A percentile compares a stretch with the other conserved stretches of the same genome.
Evolutionary conservation across 92 coral and sea anemone species (phyloP).

Genomic region (Muricea muricata): DNA sequence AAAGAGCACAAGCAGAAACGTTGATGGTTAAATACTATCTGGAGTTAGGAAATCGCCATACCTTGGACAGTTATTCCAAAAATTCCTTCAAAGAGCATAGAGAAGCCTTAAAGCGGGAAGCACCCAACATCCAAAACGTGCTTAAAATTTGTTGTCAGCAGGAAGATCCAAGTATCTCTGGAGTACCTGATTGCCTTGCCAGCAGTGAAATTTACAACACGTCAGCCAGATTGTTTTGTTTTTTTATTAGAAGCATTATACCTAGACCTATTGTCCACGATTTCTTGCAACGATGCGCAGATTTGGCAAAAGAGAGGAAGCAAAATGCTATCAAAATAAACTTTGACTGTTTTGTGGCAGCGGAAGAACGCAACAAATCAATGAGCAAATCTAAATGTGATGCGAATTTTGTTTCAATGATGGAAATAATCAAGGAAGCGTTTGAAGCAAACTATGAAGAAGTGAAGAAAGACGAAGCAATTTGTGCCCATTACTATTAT

Average conservation of each 20-base stretch:
- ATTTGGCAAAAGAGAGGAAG: background rate
- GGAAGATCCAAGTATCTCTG: background rate
- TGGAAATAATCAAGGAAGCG: background rate
- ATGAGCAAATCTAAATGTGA: background rate
- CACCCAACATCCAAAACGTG: background rate
- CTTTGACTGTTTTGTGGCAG: constrained; percentile 14
- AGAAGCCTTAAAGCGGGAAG: background rate
- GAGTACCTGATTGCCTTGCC: background rate
- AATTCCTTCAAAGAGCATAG: background rate
- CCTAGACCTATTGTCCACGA: background rate
- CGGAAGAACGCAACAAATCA: background rate
- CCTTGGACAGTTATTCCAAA: background rate
- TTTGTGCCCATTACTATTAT: constrained; percentile 1
- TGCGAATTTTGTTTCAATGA: background rate
- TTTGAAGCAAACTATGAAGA: background rate
- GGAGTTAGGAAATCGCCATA: background rate
- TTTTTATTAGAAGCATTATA: background rate
- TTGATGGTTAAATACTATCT: constrained; percentile 5
- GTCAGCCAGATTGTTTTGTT: background rate
- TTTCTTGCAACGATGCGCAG: background rate
- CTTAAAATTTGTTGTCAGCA: background rate
- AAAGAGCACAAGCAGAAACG: background rate
- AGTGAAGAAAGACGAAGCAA: background rate
- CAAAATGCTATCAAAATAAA: background rate
- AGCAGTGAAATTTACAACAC: constrained; percentile 3